phyloP scores from a whole-genome alignment of 2,797 vertebrate genomes.

The Adelosebastes latens region DNA sequence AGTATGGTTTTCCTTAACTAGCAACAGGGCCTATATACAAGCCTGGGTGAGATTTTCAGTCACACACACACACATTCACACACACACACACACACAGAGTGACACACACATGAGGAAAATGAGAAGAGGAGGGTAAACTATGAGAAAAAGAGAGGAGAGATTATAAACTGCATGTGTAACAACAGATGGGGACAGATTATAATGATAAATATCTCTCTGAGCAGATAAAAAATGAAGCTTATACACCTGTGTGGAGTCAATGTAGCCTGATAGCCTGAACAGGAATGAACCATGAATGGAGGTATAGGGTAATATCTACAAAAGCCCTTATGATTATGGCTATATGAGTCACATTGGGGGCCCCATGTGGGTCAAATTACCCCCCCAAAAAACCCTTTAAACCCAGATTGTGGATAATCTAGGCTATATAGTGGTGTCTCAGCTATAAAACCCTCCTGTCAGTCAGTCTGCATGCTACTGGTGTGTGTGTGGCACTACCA shows the following conservation, averaged over 20 bases:
- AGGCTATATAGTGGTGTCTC: constrained; percentile 38
- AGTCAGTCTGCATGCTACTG: constrained; percentile 48
- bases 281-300: constrained; percentile 46
- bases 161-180: constrained; percentile 20
- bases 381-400: constrained; percentile 39
- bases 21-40: constrained; percentile 29
- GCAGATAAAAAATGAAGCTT: constrained; percentile 34
- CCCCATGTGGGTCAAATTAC: constrained; percentile 63
- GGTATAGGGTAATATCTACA: constrained; percentile 40
- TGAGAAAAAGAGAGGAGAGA: constrained; percentile 6
- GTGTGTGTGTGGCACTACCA: constrained; percentile 18
- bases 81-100: not conserved
- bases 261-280: constrained; percentile 52
- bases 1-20: constrained; percentile 11
- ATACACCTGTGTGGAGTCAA: constrained; percentile 60
- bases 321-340: constrained; percentile 61
- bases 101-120: constrained; percentile 8
- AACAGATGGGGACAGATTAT: constrained; percentile 29
- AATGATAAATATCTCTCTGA: constrained; percentile 35
- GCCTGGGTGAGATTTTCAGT: constrained; percentile 29
- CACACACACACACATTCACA: constrained; percentile 11
- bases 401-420: constrained; percentile 44
- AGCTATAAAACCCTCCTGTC: constrained; percentile 51
- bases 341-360: constrained; percentile 51
- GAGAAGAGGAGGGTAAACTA: not conserved